phyloP scores from a whole-genome alignment of 2,113 vertebrate species.

The Zootoca vivipara region DNA sequence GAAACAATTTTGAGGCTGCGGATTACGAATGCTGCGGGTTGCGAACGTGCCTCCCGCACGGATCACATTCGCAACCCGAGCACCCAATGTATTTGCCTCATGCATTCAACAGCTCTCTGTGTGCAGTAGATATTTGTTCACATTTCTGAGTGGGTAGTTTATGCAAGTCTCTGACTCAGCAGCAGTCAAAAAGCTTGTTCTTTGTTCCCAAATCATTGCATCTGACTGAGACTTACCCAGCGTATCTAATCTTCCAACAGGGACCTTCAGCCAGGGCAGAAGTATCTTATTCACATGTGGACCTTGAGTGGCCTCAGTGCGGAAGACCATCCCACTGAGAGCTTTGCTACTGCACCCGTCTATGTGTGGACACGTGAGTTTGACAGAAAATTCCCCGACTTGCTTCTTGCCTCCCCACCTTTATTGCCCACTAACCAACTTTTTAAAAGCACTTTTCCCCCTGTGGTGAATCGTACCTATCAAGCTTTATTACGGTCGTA shows the following conservation, averaged over 20 bases:
- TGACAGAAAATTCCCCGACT: background rate
- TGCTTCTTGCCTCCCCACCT: background rate
- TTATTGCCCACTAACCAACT: background rate
- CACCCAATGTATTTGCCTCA: conserved; percentile 17
- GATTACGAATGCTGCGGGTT: too few species aligned
- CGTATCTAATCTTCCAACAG: conserved; percentile 65
- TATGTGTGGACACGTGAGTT: conserved; percentile 91
- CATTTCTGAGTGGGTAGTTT: conserved; percentile 13
- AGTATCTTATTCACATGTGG: conserved; percentile 83
- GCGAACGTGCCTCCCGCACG: too few species aligned
- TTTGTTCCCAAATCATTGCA: background rate
- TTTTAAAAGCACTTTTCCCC: background rate
- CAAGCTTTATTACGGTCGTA: too few species aligned
- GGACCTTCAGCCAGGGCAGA: conserved; percentile 87
- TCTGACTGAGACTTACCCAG: background rate
- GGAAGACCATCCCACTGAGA: conserved; percentile 85
- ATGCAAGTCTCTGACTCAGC: conserved; percentile 10
- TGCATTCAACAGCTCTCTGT: conserved; percentile 6
- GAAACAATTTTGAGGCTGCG: background rate
- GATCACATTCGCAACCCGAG: too few species aligned
- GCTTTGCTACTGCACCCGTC: conserved; percentile 83
- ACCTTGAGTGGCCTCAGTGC: conserved; percentile 85
- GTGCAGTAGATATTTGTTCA: conserved; percentile 11
- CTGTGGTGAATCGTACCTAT: too few species aligned
- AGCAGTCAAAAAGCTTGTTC: background rate